Evolutionary conservation across 1,140 invertebrate species (phyloP).

Genomic region (Drosophila jambulina): DNA sequence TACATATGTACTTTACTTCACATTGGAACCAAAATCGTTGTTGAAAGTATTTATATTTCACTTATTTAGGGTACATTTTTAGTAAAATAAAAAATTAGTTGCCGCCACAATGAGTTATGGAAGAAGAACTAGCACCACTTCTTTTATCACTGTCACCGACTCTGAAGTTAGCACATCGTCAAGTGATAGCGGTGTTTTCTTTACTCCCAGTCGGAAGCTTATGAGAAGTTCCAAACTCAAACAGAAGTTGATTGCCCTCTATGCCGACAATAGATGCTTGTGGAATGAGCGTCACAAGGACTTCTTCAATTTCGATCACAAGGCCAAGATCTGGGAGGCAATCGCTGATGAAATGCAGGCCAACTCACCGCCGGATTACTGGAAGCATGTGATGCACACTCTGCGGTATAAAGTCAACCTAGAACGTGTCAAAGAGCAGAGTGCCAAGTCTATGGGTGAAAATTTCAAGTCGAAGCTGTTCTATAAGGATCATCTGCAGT

Average conservation of each 20-base stretch:
- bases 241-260: constrained; percentile 56
- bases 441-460: constrained; percentile 7
- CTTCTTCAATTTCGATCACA: constrained; percentile 52
- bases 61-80: not conserved
- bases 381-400: constrained; percentile 51
- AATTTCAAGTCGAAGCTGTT: not conserved
- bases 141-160: not conserved
- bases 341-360: constrained; percentile 54
- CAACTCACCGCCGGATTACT: constrained; percentile 29
- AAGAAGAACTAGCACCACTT: not conserved
- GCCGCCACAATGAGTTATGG: not conserved
- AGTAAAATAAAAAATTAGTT: not conserved
- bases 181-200: not conserved
- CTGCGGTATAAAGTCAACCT: constrained; percentile 57
- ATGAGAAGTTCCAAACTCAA: constrained; percentile 2
- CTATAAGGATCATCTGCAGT: constrained; percentile 43
- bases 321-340: constrained; percentile 46
- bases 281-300: constrained; percentile 62
- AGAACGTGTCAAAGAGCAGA: constrained; percentile 24
- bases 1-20: not conserved
- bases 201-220: not conserved
- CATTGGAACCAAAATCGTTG: too few species aligned
- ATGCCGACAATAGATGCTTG: constrained; percentile 50
- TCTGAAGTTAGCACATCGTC: not conserved
- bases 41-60: too few species aligned